Evolutionary conservation across 2,888 invertebrate genomes (phyloP).

Genomic region (Merodon equestris): DNA sequence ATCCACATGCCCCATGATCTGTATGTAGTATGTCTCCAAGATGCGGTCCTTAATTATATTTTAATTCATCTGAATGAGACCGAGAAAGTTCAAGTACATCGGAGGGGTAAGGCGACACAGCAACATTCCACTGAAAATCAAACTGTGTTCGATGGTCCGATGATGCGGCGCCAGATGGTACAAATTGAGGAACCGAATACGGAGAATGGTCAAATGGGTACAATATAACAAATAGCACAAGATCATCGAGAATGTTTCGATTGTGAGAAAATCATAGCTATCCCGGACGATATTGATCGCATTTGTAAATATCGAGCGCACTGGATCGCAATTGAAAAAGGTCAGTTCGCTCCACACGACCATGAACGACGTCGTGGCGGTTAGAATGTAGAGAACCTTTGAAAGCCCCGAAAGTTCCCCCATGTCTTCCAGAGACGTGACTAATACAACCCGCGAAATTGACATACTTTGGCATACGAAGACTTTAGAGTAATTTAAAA

Average conservation of each 20-base stretch:
- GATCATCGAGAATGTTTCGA: conserved; percentile 95
- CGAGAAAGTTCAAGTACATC: conserved; percentile 98
- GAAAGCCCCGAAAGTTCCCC: too few relatives aligned
- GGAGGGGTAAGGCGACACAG: conserved; percentile 98
- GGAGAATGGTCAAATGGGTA: conserved; percentile 98
- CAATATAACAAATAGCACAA: conserved; percentile 98
- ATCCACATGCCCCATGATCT: conserved; percentile 99
- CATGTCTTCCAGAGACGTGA: too few relatives aligned
- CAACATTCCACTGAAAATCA: conserved; percentile 98
- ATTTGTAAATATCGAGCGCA: conserved; percentile 97
- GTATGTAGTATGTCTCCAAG: conserved; percentile 96
- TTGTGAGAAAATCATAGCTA: conserved; percentile 94
- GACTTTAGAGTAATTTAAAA: conserved; percentile 83
- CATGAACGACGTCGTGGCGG: conserved; percentile 89
- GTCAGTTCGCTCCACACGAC: conserved; percentile 99
- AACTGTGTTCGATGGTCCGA: conserved; percentile 98
- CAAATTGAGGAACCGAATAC: conserved; percentile 96
- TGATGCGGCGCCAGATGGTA: conserved; percentile 98
- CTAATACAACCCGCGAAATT: too few relatives aligned
- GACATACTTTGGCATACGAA: conserved; percentile 91
- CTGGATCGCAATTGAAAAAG: conserved; percentile 95
- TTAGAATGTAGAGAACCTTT: conserved; percentile 85
- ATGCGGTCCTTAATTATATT: conserved; percentile 89
- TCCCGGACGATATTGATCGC: conserved; percentile 91
- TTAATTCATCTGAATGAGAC: conserved; percentile 98